Base-by-base conservation (phyloP, 2,888 invertebrate species). In the Orchesella flavescens region DNA sequence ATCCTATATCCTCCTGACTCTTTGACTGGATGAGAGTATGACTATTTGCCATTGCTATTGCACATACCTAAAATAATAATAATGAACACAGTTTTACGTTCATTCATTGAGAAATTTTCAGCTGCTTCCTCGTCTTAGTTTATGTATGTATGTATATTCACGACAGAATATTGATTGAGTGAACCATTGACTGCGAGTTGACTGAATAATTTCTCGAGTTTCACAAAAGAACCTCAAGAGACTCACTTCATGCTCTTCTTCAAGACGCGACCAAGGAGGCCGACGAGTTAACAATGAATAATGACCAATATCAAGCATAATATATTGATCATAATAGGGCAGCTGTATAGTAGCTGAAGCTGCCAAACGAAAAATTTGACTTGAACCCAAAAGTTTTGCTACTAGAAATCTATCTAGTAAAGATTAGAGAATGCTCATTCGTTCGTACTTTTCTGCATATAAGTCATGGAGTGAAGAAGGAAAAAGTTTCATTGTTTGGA, bases 201-300 rank as follows among this genome's bases (percentile, higher is more conserved):
- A 73, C 73, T 80, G 74, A 73, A 80, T 74, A 80, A 80, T 80
- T 80, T 80, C 80, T 80, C 5, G 66, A 57, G 44, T 80, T 74
- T 66, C 80, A 80, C 79, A 80, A 72, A 66, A 68, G 59, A 66
- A 17, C 13, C 23, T 21, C 49, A 46, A 12, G 23, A 23, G 10
- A 65, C 43, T 69, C 24, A 21, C 68, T 43, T 15, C 21, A 10
- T 43, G n/a, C 59, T 61, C 63, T 66, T n/a, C 49, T 63, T 66
- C 21, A 19, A 13, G 10, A 61, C 12, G 19, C 61, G 4, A 69
- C 59, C 77, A 69, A 69, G 80, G 80, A 65, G 73, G 80, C 73
- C 80, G 55, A 66, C 61, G 53, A 76, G 17, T 17, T 34, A 34
- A 13, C 65, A 19, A 65, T 75, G 75, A 75, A 76, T 66, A 76